Base-by-base conservation (phyloP, 2,797 vertebrate genomes). In the Sardinella longiceps region DNA sequence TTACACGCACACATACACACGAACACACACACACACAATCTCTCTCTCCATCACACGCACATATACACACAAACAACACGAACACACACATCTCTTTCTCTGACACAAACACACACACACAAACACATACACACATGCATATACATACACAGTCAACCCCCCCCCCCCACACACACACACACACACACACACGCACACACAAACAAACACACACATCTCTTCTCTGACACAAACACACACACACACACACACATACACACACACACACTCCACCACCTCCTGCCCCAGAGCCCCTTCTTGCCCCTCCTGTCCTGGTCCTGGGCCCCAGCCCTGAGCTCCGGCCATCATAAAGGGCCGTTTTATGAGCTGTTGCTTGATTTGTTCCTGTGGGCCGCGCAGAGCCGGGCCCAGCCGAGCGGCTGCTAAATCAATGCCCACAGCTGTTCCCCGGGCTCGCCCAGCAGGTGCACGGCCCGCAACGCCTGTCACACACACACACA, bases 351-450 rank as follows among this genome's bases (percentile, higher is more conserved):
- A 97, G 95, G 94, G 91, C 30, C 30, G 93, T 96, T 98, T 99
- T 98, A 99, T 95, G 97, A 98, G 97, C 97, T 99, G 98, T 97
- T 94, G 95, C 96, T 95, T 98, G 98, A 99, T 96, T 96, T 95
- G 95, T 97, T 98, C 97, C 97, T 98, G 97, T 94, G 97, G 97
- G 94, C 95, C 92, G 95, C 93, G 93, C 94, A 97, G 96, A 93
- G 91, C 4, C 53, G 23, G 3, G 53, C 53, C 20, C 18, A 28
- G 66, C 30, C 12, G 63, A 14, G 66, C 66, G 96, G 95, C 94
- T 88, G 96, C 97, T 98, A 98, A 98, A 97, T 98, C 97, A 98
- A 96, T 96, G 95, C 89, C 87, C 95, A 95, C 98, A 99, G 98
- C 97, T 99, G 97, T 98, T 98, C 96, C 91, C 88, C 66, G 81